Evolutionary conservation across 1,140 invertebrate genomes (phyloP), one percentile per base, ranked within the genome.

Genomic region (Pogonognathellus flavescens): DNA sequence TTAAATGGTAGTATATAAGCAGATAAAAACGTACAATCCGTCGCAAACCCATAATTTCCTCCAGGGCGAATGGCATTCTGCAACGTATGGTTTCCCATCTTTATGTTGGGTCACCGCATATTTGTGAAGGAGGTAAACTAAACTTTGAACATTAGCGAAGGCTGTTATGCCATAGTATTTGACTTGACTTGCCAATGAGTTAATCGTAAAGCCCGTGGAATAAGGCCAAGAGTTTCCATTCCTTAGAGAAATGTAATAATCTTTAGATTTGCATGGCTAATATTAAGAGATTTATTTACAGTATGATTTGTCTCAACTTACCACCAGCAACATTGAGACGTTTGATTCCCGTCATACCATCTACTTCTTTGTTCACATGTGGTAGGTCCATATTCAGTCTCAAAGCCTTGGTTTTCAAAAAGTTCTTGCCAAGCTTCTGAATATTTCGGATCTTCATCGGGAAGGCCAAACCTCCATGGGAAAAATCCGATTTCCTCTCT

Each of bases 211-310:
- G 2, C 86, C 84, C 5, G 88, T 88, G 20, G 88, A 88, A 18
- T 88, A 88, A 4, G 88, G 88, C 88, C 88, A 87, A n/a, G 86
- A 87, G 25, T 88, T 88, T 52, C 88, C 88, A 84, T 88, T 88
- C 88, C 87, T 87, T 13, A 76, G 55, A 72, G 5, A 4, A 76
- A 62, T n/a, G n/a, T n/a, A n/a, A n/a, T n/a, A n/a, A n/a, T n/a
- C n/a, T n/a, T n/a, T n/a, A n/a, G n/a, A n/a, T n/a, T n/a, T n/a
- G n/a, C n/a, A n/a, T n/a, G n/a, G n/a, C n/a, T n/a, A n/a, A n/a
- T n/a, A n/a, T n/a, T n/a, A n/a, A n/a, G n/a, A n/a, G n/a, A n/a
- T n/a, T n/a, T n/a, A n/a, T n/a, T n/a, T n/a, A n/a, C n/a, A n/a
- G n/a, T n/a, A n/a, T n/a, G n/a, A 13, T 57, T n/a, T n/a, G 53